Evolutionary conservation across 2,797 vertebrate genomes (phyloP).

Genomic region (Microtus obscurus): DNA sequence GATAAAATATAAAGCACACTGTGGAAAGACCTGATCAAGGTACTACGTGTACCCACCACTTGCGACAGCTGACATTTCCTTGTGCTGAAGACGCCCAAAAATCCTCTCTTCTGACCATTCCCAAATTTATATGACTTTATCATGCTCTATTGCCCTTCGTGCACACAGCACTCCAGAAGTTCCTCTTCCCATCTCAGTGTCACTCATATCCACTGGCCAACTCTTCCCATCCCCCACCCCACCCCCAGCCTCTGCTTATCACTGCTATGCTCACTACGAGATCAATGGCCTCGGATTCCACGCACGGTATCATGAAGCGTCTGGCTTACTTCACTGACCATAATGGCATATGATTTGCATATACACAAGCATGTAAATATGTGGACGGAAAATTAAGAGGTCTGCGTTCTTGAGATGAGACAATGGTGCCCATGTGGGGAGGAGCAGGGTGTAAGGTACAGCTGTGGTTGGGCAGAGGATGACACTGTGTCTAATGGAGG

Average conservation of each 20-base stretch:
- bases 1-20: too few relatives aligned
- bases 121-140: not conserved
- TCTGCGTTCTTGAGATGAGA: accelerated
- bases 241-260: not conserved
- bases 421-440: accelerated
- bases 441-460: not conserved
- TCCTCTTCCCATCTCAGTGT: not conserved
- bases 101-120: not conserved
- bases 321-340: not conserved
- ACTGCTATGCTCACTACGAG: not conserved
- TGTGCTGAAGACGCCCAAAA: not conserved
- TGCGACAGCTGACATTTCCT: not conserved
- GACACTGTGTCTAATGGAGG: accelerated
- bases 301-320: not conserved
- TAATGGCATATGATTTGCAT: not conserved
- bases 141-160: not conserved
- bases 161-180: not conserved
- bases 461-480: accelerated
- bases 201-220: not conserved
- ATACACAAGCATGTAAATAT: accelerated
- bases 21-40: not conserved
- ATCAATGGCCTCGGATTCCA: not conserved
- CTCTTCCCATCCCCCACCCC: not conserved
- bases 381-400: not conserved
- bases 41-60: not conserved